phyloP scores from a whole-genome alignment of 2,888 invertebrate genomes.

The Mesorhabditis belari region DNA sequence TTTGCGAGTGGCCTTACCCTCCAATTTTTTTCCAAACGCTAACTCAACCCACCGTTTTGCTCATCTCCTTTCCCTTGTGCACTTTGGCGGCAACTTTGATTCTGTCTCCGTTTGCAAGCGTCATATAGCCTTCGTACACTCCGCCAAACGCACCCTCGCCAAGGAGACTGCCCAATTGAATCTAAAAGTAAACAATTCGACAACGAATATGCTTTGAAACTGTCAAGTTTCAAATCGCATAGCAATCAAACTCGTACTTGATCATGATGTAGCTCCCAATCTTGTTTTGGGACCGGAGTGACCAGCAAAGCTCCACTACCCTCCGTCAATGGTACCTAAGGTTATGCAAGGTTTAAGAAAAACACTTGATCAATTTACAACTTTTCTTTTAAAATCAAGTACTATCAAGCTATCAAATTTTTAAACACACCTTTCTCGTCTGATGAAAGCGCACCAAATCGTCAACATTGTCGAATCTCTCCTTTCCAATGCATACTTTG shows the following conservation, averaged over 20 bases:
- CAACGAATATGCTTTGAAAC: not conserved
- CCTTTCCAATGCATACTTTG: conserved; percentile 11
- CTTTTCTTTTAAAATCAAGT: not conserved
- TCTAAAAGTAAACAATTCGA: not conserved
- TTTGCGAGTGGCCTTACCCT: no score
- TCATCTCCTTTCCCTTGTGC: conserved; percentile 34
- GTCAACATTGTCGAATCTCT: conserved; percentile 9
- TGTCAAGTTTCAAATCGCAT: not conserved
- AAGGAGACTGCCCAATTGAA: no score
- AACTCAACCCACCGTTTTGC: no score
- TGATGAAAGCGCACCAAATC: conserved; percentile 13
- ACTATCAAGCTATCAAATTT: not conserved
- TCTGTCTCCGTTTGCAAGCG: not conserved
- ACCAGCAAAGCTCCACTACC: conserved; percentile 23
- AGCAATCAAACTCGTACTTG: conserved; percentile 1
- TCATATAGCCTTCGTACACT: conserved; percentile 23
- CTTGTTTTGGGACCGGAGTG: conserved; percentile 28
- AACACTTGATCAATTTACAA: no score
- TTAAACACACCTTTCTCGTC: conserved; percentile 1
- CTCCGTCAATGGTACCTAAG: conserved; percentile 17
- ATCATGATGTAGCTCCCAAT: conserved; percentile 37
- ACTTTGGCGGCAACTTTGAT: conserved; percentile 28
- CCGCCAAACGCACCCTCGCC: conserved; percentile 39
- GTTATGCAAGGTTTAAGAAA: no score
- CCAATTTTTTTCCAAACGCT: no score